Percentiles rank a stretch among this genome's conserved stretches.
Conservation (phyloP, 2,797 vertebrate species). For the Neoniphon sammara region DNA sequence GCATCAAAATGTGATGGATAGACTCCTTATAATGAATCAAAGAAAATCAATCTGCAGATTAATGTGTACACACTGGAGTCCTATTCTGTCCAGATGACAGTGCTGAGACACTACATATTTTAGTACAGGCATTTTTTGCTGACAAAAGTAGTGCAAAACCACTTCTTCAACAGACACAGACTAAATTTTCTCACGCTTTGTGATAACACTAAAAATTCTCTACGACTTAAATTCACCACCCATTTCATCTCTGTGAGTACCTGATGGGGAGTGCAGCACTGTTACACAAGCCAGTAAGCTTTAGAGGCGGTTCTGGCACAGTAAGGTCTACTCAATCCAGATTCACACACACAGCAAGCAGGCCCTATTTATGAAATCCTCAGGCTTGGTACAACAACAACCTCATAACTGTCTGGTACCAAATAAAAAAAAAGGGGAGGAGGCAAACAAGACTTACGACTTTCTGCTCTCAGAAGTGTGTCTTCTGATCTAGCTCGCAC, state of each 20-base stretch:
- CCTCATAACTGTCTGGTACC: background rate
- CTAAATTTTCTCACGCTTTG: conserved; percentile 12
- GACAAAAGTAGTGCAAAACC: conserved; percentile 31
- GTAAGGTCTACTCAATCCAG: background rate
- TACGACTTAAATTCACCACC: background rate
- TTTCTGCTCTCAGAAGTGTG: background rate
- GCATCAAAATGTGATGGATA: conserved; percentile 1
- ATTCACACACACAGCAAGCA: background rate
- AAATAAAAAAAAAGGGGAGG: background rate
- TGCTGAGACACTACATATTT: background rate
- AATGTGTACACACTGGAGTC: background rate
- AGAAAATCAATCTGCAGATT: background rate
- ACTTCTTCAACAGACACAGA: background rate
- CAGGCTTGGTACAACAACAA: background rate
- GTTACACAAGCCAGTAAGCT: conserved; percentile 26
- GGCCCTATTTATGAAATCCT: background rate
- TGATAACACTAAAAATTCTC: conserved; percentile 5
- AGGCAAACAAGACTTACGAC: background rate
- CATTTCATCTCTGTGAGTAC: conserved; percentile 15
- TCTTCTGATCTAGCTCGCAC: conserved; percentile 7
- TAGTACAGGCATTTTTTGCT: conserved; percentile 13
- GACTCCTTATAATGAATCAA: background rate
- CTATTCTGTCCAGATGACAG: background rate
- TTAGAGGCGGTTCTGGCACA: background rate
- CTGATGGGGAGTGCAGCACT: background rate